Percentiles rank a stretch among this genome's conserved stretches.
phyloP scores from a whole-genome alignment of 2,113 vertebrate genomes.

The Myodes glareolus region DNA sequence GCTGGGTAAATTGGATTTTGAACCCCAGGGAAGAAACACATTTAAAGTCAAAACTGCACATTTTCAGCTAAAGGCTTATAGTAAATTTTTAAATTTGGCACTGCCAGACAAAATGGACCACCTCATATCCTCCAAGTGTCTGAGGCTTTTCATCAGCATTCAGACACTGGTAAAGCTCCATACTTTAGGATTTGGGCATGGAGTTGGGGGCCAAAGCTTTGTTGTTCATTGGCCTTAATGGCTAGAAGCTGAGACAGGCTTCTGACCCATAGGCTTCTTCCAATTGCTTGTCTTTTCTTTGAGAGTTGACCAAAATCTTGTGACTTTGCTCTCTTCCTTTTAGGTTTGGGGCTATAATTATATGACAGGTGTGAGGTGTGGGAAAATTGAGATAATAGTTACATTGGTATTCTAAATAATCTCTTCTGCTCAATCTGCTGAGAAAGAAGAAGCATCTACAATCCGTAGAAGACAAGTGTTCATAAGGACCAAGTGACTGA shows the following conservation, averaged over 20 bases:
- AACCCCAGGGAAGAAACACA: constrained; percentile 66
- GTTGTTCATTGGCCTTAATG: constrained; percentile 20
- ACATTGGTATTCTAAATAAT: constrained; percentile 64
- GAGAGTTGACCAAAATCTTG: background rate
- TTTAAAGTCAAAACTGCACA: constrained; percentile 67
- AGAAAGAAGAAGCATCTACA: constrained; percentile 41
- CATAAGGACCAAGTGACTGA: constrained; percentile 46
- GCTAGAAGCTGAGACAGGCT: background rate
- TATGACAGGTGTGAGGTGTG: constrained; percentile 48
- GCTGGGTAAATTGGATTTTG: constrained; percentile 73
- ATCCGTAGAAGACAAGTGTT: constrained; percentile 53
- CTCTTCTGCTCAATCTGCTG: constrained; percentile 20
- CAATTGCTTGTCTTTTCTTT: constrained; percentile 50
- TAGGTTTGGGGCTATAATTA: constrained; percentile 52
- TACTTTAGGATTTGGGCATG: background rate
- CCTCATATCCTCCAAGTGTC: constrained; percentile 44
- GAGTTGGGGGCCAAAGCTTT: constrained; percentile 38
- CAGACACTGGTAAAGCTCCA: constrained; percentile 49
- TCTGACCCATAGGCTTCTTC: constrained; percentile 41
- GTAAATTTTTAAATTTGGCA: constrained; percentile 66
- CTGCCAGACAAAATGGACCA: constrained; percentile 65
- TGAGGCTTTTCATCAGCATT: constrained; percentile 57
- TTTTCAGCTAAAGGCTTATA: constrained; percentile 56
- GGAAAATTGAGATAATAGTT: constrained; percentile 69
- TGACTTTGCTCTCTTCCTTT: constrained; percentile 23